A percentile compares a stretch with the other conserved stretches of the same genome.
Evolutionary conservation across 2,888 invertebrate genomes (phyloP).

Genomic region (Kuschelorhynchus macadamiae): DNA sequence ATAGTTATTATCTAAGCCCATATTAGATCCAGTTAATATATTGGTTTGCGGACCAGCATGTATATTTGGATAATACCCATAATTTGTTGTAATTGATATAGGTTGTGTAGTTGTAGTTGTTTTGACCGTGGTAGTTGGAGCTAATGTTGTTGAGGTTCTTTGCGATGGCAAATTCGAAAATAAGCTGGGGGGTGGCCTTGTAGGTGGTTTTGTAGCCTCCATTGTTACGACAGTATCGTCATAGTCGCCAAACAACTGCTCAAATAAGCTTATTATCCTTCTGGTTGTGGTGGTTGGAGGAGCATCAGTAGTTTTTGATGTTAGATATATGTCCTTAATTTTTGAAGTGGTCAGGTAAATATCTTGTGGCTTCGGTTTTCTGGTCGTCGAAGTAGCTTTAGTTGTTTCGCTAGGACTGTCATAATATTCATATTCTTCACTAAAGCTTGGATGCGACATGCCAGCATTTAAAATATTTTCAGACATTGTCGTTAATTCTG

Average conservation of each 20-base stretch:
- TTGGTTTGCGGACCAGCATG: constrained; percentile 55
- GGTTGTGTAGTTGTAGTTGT: constrained; percentile 44
- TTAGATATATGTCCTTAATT: constrained; percentile 9
- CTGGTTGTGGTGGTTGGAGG: constrained; percentile 67
- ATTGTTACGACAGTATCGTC: constrained; percentile 62
- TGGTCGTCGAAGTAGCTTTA: neutral
- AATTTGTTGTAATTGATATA: constrained; percentile 43
- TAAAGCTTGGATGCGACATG: constrained; percentile 64
- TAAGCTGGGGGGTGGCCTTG: constrained; percentile 52
- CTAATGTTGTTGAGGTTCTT: neutral
- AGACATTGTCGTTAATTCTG: constrained; percentile 58
- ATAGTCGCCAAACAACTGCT: constrained; percentile 67
- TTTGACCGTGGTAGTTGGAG: constrained; percentile 43
- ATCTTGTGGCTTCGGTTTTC: constrained; percentile 53
- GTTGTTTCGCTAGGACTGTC: constrained; percentile 51
- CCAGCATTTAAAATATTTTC: constrained; percentile 62
- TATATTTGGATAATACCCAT: constrained; percentile 51
- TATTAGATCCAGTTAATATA: constrained; percentile 57
- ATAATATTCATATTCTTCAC: constrained; percentile 61
- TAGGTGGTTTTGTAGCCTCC: constrained; percentile 48
- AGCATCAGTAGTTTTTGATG: constrained; percentile 50
- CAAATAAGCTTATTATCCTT: constrained; percentile 66
- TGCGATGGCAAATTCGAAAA: constrained; percentile 55
- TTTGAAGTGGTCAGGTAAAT: constrained; percentile 59
- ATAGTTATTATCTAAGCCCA: constrained; percentile 59